Evolutionary conservation across 2,113 vertebrate genomes (phyloP).

Genomic region (Eulemur macaco): DNA sequence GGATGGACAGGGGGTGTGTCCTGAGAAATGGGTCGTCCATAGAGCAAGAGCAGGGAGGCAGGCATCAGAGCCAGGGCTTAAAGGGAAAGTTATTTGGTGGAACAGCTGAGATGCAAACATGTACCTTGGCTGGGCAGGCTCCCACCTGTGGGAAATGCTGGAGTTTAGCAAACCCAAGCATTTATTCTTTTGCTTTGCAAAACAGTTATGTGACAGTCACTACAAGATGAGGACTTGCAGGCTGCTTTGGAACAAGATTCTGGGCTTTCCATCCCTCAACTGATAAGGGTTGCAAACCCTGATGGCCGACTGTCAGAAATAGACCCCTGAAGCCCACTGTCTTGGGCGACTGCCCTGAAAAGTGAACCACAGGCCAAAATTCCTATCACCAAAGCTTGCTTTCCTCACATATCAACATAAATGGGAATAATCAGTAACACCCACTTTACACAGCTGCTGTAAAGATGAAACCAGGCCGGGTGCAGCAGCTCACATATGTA

Average conservation of each 20-base stretch:
- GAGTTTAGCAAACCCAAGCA: background rate
- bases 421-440: fast-evolving
- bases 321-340: background rate
- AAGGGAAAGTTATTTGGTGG: background rate
- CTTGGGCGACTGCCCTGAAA: background rate
- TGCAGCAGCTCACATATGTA: no score
- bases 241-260: background rate
- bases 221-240: background rate
- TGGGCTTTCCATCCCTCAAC: background rate
- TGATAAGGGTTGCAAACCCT: background rate
- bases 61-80: background rate
- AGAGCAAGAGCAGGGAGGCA: background rate
- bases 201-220: background rate
- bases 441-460: fast-evolving
- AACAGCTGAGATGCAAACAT: background rate
- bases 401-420: background rate
- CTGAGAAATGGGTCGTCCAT: background rate
- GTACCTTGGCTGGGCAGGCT: background rate
- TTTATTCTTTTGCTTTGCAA: background rate
- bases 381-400: background rate
- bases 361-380: background rate
- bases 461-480: background rate
- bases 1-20: fast-evolving
- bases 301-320: fast-evolving
- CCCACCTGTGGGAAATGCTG: background rate